A percentile compares a stretch with the other conserved stretches of the same genome.
phyloP scores from a whole-genome alignment of 2,797 vertebrate genomes.

The Lycodopsis pacificus region DNA sequence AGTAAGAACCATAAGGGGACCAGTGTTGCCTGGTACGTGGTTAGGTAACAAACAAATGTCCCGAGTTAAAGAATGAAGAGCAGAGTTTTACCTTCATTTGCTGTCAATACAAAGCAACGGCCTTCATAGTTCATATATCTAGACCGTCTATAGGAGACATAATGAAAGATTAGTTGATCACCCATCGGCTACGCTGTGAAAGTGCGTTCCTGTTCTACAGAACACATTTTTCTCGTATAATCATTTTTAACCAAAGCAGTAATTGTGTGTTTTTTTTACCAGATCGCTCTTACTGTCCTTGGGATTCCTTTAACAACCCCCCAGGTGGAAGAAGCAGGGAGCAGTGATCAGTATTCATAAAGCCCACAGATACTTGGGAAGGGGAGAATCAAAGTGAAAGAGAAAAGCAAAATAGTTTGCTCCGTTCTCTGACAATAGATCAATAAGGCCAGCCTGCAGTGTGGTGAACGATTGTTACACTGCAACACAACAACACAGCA shows the following conservation, averaged over 20 bases:
- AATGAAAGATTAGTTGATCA: conserved; percentile 2
- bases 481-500: conserved; percentile 33
- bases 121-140: background rate
- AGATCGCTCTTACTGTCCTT: background rate
- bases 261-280: background rate
- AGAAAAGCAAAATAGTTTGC: conserved; percentile 61
- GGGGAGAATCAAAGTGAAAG: conserved; percentile 37
- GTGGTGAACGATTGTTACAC: conserved; percentile 22
- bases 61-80: conserved; percentile 10
- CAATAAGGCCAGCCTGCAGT: conserved; percentile 55
- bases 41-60: background rate
- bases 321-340: conserved; percentile 15
- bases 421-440: conserved; percentile 60
- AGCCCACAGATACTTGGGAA: conserved; percentile 39
- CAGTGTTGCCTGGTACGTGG: background rate
- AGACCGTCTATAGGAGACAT: background rate
- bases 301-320: conserved; percentile 21
- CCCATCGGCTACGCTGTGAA: background rate
- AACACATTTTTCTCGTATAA: background rate
- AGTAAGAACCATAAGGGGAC: conserved; percentile 12
- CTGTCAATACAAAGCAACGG: background rate
- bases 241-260: conserved; percentile 10
- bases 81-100: background rate
- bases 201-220: background rate
- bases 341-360: conserved; percentile 59